Percentiles rank a stretch among this genome's conserved stretches.
Evolutionary conservation across 2,888 invertebrate genomes (phyloP).

Genomic region (Falcaria lacertinaria): DNA sequence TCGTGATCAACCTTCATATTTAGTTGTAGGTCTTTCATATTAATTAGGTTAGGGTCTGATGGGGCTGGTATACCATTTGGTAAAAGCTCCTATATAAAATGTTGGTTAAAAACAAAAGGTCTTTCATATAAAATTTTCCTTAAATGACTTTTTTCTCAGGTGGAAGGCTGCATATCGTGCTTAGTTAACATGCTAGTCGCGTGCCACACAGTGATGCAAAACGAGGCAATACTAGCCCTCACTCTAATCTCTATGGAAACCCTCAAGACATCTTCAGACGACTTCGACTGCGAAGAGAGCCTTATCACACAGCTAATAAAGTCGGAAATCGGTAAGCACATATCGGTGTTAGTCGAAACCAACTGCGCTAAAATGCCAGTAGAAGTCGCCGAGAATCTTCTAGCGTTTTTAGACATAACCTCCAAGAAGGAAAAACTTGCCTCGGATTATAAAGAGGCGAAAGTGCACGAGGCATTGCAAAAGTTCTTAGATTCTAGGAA

Average conservation of each 20-base stretch:
- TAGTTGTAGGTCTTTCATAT: no score
- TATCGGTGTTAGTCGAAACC: slow-evolving; percentile 68
- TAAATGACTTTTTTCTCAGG: slow-evolving; percentile 62
- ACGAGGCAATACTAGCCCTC: slow-evolving; percentile 87
- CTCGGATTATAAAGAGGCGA: slow-evolving; percentile 52
- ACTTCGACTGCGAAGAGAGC: slow-evolving; percentile 43
- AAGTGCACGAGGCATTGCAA: slow-evolving; percentile 49
- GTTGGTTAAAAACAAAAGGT: background rate
- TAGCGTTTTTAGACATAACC: slow-evolving; percentile 69
- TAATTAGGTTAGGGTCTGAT: no score
- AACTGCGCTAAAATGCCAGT: slow-evolving; percentile 68
- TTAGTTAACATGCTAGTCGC: slow-evolving; percentile 91
- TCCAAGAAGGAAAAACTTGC: slow-evolving; percentile 53
- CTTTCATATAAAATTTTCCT: background rate
- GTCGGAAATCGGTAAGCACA: slow-evolving; percentile 74
- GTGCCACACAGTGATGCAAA: slow-evolving; percentile 93
- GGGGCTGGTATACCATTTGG: no score
- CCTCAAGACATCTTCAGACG: slow-evolving; percentile 31
- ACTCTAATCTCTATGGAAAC: slow-evolving; percentile 78
- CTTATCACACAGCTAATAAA: slow-evolving; percentile 59
- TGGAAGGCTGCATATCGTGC: slow-evolving; percentile 85
- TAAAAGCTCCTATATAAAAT: no score
- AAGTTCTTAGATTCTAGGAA: slow-evolving; percentile 52
- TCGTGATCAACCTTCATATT: no score
- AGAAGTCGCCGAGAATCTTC: slow-evolving; percentile 72